Conservation (phyloP, 2,797 vertebrate species). For the Catostomus latipinnis region DNA sequence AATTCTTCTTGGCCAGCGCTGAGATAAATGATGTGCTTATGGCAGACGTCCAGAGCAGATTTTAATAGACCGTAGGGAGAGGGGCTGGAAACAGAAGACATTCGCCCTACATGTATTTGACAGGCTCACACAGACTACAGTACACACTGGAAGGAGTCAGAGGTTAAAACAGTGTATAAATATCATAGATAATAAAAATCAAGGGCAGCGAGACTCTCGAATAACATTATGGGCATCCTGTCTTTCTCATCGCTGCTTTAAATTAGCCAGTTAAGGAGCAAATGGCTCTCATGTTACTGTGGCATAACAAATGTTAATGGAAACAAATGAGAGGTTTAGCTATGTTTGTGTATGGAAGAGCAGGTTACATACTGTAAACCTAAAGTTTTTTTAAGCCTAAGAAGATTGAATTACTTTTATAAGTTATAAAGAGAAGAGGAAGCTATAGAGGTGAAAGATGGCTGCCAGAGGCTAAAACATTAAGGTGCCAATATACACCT, state of each 20-base stretch:
- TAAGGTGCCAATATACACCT: neutral
- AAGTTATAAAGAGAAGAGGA: slow-evolving; percentile 10
- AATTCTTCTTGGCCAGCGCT: slow-evolving; percentile 72
- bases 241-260: slow-evolving; percentile 66
- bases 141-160: slow-evolving; percentile 32
- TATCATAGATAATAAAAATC: slow-evolving; percentile 55
- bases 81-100: slow-evolving; percentile 55
- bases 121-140: slow-evolving; percentile 39
- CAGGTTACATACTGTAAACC: slow-evolving; percentile 60
- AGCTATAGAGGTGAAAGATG: slow-evolving; percentile 24
- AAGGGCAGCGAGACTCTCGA: slow-evolving; percentile 44
- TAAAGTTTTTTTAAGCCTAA: slow-evolving; percentile 51
- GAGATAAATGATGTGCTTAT: slow-evolving; percentile 76
- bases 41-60: slow-evolving; percentile 70
- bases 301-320: slow-evolving; percentile 41
- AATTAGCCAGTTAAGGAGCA: slow-evolving; percentile 58
- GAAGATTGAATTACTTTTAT: slow-evolving; percentile 56
- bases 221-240: slow-evolving; percentile 44
- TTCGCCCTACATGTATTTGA: slow-evolving; percentile 54
- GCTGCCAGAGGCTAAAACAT: slow-evolving; percentile 31
- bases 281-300: slow-evolving; percentile 8
- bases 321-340: slow-evolving; percentile 39
- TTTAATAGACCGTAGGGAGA: slow-evolving; percentile 69
- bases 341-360: slow-evolving; percentile 56
- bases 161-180: slow-evolving; percentile 55